These are phyloP conservation scores for Drosophila equinoxialis DNA, from an alignment of 1,140 invertebrate species.

Conservation along the genomic window DNA sequence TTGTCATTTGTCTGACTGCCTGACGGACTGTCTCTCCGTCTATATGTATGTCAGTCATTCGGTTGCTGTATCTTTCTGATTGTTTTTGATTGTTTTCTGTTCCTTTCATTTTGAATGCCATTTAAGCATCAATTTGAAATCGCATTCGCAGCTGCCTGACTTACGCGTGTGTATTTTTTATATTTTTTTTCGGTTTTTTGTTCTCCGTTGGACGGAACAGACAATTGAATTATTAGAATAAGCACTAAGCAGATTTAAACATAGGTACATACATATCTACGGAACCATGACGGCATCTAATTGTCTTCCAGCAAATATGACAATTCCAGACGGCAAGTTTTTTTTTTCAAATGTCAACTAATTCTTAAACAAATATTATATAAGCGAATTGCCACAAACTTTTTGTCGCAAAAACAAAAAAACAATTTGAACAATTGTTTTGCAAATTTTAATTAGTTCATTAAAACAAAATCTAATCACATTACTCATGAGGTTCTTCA, in stretches of 20 bases:
- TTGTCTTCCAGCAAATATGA: conserved; percentile 47
- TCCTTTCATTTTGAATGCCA: conserved; percentile 64
- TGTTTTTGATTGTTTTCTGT: conserved; percentile 50
- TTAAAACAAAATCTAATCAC: conserved; percentile 42
- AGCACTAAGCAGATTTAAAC: conserved; percentile 12
- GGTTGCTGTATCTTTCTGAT: conserved; percentile 20
- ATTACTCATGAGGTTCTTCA: not conserved
- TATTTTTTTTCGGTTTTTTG: conserved; percentile 14
- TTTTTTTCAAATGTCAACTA: conserved; percentile 21
- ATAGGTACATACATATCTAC: not conserved
- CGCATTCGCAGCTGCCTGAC: conserved; percentile 67
- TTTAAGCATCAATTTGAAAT: conserved; percentile 72
- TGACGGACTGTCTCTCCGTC: conserved; percentile 16
- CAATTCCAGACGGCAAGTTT: conserved; percentile 22
- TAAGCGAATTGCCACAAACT: conserved; percentile 36
- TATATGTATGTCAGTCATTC: not conserved
- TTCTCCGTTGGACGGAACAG: conserved; percentile 29
- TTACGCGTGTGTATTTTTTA: conserved; percentile 49
- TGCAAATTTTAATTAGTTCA: conserved; percentile 44
- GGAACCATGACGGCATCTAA: conserved; percentile 51
- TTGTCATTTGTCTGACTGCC: conserved; percentile 64
- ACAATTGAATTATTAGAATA: conserved; percentile 51
- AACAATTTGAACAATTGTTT: conserved; percentile 21
- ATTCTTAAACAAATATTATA: conserved; percentile 48
- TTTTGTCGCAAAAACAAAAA: conserved; percentile 33